Evolutionary conservation across 1,140 invertebrate genomes (phyloP).

Genomic region (Zaprionus africanus): DNA sequence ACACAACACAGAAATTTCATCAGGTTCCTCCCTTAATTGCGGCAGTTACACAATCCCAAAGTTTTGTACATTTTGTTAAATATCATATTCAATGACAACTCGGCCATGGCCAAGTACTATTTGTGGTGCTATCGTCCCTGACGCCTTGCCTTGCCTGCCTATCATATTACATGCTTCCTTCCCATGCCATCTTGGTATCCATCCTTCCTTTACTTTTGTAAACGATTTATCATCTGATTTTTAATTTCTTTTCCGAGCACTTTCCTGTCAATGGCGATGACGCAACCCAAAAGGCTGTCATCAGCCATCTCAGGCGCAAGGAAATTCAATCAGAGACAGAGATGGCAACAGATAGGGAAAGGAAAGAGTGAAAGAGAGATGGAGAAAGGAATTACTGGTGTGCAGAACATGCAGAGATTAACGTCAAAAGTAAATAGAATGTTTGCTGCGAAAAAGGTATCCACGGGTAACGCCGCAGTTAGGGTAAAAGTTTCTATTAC

Average conservation of each 20-base stretch:
- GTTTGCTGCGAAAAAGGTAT: slow-evolving; percentile 18
- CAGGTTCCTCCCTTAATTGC: neutral
- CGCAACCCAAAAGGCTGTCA: slow-evolving; percentile 33
- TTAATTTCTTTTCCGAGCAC: slow-evolving; percentile 42
- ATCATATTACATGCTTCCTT: slow-evolving; percentile 22
- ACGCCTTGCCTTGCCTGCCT: slow-evolving; percentile 11
- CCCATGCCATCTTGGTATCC: neutral
- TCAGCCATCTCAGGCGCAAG: slow-evolving; percentile 32
- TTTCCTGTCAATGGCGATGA: slow-evolving; percentile 38
- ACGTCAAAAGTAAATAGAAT: slow-evolving; percentile 30
- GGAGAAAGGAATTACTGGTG: slow-evolving; percentile 22
- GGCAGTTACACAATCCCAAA: neutral
- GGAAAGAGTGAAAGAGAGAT: neutral
- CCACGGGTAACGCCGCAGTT: slow-evolving; percentile 12
- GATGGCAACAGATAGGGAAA: neutral
- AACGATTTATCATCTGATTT: slow-evolving; percentile 50
- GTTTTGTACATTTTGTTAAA: neutral
- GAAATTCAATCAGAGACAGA: slow-evolving; percentile 30
- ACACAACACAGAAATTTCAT: neutral
- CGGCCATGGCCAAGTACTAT: slow-evolving; percentile 4
- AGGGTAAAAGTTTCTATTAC: slow-evolving; percentile 40
- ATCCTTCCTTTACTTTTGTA: slow-evolving; percentile 27
- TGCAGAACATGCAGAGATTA: slow-evolving; percentile 21
- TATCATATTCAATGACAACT: neutral
- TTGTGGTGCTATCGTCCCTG: neutral